These are phyloP conservation scores for Muscicapa comitata DNA, from an alignment of 2,797 vertebrate genomes.

Conservation along the genomic window DNA sequence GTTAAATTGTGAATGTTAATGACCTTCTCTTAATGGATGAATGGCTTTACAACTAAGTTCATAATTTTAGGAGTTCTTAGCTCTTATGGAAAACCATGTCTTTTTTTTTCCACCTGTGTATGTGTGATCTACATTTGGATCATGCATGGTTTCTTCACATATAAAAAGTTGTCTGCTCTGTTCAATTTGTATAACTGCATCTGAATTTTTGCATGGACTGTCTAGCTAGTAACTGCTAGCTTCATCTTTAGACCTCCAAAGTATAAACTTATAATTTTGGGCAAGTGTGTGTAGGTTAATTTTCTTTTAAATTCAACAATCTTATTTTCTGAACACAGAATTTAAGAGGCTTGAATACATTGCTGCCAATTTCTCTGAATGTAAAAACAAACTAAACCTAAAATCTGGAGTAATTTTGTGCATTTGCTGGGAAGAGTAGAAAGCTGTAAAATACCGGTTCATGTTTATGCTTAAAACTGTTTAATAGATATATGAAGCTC, in stretches of 20 bases:
- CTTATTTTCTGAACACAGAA: background rate
- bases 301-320: background rate
- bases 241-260: background rate
- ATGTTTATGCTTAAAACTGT: background rate
- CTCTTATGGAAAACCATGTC: background rate
- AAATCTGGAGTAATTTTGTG: background rate
- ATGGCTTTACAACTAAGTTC: background rate
- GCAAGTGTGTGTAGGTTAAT: background rate
- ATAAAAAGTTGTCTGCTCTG: background rate
- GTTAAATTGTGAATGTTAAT: slow-evolving; percentile 44
- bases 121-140: background rate
- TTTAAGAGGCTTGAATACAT: too few relatives aligned
- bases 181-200: background rate
- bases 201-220: background rate
- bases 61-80: background rate
- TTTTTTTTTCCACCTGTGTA: background rate
- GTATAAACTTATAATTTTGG: background rate
- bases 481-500: background rate
- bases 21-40: background rate
- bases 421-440: background rate
- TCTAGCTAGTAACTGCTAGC: background rate
- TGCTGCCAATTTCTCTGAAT: background rate
- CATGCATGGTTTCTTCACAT: background rate
- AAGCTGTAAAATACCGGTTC: background rate
- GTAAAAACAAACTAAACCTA: background rate